A percentile compares a stretch with the other conserved stretches of the same genome.
Conservation (phyloP, 2,888 invertebrate genomes). For the Itoplectis maculator region DNA sequence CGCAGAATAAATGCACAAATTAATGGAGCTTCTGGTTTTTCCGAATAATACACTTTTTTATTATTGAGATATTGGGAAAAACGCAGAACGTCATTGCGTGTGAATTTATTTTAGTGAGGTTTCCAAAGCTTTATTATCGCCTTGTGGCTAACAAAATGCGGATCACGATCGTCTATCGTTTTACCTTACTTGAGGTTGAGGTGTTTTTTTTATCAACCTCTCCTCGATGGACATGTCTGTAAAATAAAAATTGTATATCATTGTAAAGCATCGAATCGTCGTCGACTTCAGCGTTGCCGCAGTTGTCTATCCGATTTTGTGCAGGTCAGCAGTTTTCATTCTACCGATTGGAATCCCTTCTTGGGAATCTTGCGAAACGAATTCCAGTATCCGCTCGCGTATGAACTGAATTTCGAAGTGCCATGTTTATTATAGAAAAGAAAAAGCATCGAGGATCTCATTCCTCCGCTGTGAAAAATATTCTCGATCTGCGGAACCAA, state of each 20-base stretch:
- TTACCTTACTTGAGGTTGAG: too few species aligned
- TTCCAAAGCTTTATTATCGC: too few species aligned
- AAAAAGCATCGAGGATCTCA: slow-evolving; percentile 28
- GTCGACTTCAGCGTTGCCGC: background rate
- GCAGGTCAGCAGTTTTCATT: background rate
- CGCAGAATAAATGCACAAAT: too few species aligned
- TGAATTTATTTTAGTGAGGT: too few species aligned
- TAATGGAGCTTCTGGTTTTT: too few species aligned
- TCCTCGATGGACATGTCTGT: background rate
- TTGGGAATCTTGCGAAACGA: background rate
- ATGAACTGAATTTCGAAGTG: slow-evolving; percentile 53
- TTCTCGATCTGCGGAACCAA: background rate
- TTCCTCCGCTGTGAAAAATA: background rate
- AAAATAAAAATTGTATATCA: background rate
- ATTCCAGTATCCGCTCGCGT: background rate
- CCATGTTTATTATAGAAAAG: slow-evolving; percentile 47
- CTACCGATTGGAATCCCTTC: background rate
- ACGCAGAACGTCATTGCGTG: too few species aligned
- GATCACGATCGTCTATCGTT: too few species aligned
- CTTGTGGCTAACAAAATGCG: too few species aligned
- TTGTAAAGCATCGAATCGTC: background rate
- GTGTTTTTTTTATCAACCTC: too few species aligned
- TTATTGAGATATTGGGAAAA: too few species aligned
- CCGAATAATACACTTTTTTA: too few species aligned
- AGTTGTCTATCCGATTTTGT: background rate